Evolutionary conservation across 2,888 invertebrate genomes (phyloP), one percentile per base, ranked within the genome.

Genomic region (Nemapogon koenigi): DNA sequence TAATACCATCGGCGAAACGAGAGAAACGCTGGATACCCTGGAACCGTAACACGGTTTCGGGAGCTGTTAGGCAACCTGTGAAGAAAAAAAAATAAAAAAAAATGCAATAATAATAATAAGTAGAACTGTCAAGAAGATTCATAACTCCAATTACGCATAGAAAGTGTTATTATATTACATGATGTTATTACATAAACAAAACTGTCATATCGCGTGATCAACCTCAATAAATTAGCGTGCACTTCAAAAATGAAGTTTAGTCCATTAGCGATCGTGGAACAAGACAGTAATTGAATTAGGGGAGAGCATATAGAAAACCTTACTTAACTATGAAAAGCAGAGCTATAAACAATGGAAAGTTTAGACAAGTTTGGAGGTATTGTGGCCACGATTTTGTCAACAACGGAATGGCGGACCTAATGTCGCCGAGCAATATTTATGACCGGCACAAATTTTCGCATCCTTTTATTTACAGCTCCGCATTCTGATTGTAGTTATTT

Each of bases 321-420:
- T 53, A 58, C 55, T 62, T 59, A 54, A 59, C 63, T 64, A 62
- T 60, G 55, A 56, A 44, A 46, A 47, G 43, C 47, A 49, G 49
- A 51, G 55, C 56, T 46, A 63, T 66, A 70, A 70, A 70, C 71
- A 72, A 72, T 64, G 59, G 47, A 62, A 73, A 71, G 66, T 72
- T 70, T 65, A 59, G 64, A 67, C 65, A 68, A 72, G 64, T 72
- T 69, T 58, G 59, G 64, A 73, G 69, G 66, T 72, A 67, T 71
- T 67, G 67, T 58, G 65, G 64, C 62, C 57, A 61, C 63, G 68
- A 67, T 70, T 72, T 69, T 73, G 75, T 75, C 72, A 73, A 75
- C 75, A 75, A 68, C 69, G 70, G 73, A 75, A 75, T 71, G 72
- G 75, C 70, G 75, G 64, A 60, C 60, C 55, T 52, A 55, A 61